Evolutionary conservation across 1,140 invertebrate species (phyloP), one percentile per base, ranked within the genome.

Genomic region (Drosophila lowei): DNA sequence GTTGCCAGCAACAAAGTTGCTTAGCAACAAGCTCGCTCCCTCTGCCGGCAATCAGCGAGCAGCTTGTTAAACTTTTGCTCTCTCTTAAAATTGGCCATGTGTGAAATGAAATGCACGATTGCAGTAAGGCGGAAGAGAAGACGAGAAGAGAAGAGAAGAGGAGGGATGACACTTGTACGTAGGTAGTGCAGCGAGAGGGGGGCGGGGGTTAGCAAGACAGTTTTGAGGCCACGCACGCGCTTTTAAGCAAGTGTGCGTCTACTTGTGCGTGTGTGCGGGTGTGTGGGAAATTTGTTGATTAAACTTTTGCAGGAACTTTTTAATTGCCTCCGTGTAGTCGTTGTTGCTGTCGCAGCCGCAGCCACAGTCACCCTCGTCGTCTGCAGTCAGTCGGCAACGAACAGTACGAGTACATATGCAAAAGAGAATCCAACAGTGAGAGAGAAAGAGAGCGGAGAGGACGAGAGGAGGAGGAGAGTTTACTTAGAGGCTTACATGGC

Each of bases 251-350:
- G 62, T 68, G 48, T 57, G 30, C 52, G 41, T 23, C 43, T 55
- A 15, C 30, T n/a, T 15, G 38, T 9, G 21, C 23, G 34, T 15
- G 16, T 43, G 66, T 46, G 59, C 16, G 54, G 56, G 56, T 53
- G 67, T 73, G 61, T 83, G 81, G 81, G 83, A 86, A 86, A 81
- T 88, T 78, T 75, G 74, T 86, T 88, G 83, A 86, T 88, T 86
- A 88, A 81, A 86, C 68, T 86, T 86, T 70, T 72, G 73, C 56
- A 75, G 61, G 11, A 86, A 86, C 68, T 86, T 86, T 86, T 86
- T 86, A 86, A 86, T 86, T 86, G 81, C 83, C 64, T 61, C 61
- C 46, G 64, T 77, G 79, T 81, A 76, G 67, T 72, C 25, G 25
- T 61, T 58, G 55, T 70, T 83, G 79, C 78, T 72, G 67, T 72